These are phyloP conservation scores for Fregata magnificens DNA, from an alignment of 2,113 vertebrate species.

Conservation along the genomic window DNA sequence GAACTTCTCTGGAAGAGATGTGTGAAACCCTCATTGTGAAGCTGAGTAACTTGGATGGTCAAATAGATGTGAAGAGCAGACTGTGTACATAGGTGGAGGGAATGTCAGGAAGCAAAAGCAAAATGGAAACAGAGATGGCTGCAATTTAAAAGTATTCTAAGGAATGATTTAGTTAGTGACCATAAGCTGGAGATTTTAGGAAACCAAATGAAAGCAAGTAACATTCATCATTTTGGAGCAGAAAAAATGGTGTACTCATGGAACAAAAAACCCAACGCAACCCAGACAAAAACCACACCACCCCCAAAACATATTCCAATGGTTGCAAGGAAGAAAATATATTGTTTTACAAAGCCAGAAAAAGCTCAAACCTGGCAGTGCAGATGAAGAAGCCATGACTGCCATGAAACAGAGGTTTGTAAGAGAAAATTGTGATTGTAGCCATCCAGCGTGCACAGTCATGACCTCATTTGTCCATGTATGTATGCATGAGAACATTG, in stretches of 20 bases:
- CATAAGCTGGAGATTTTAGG: neutral
- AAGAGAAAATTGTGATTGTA: neutral
- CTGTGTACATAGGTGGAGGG: neutral
- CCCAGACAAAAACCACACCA: neutral
- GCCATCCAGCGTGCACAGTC: neutral
- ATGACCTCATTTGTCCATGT: neutral
- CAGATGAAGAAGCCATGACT: neutral
- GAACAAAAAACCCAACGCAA: neutral
- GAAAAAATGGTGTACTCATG: neutral
- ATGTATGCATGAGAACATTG: neutral
- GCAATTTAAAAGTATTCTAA: neutral
- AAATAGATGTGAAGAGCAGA: neutral
- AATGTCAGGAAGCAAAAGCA: neutral
- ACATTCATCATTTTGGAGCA: neutral
- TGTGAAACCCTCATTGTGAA: neutral
- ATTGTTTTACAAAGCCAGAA: neutral
- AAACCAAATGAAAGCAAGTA: constrained; percentile 3
- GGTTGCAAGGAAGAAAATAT: neutral
- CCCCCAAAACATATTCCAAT: neutral
- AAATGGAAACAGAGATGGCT: neutral
- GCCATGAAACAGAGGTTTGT: neutral
- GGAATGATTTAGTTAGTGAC: neutral
- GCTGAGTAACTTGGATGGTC: neutral
- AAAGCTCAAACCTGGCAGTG: neutral
- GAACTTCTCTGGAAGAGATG: neutral